Conservation (phyloP, 2,113 vertebrate species). For the Toxotes jaculatrix region DNA sequence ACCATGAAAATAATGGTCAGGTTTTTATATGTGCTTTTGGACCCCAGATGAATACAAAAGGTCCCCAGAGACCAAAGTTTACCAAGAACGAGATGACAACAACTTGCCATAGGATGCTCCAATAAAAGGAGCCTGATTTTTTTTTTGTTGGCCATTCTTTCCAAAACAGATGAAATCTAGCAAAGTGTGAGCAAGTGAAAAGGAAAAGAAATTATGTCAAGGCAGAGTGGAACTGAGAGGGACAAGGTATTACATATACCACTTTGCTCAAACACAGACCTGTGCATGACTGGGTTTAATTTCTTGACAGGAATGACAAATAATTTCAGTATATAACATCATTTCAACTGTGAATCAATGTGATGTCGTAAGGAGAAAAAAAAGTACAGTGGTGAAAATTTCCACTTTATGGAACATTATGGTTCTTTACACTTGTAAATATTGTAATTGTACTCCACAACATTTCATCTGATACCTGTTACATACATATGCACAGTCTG, state of each 20-base stretch:
- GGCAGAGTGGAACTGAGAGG: neutral
- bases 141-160: neutral
- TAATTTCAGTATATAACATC: no score
- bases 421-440: no score
- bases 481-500: no score
- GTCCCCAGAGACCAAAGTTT: constrained; percentile 1
- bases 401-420: no score
- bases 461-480: no score
- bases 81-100: neutral
- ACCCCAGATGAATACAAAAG: neutral
- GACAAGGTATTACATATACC: neutral
- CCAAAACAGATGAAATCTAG: neutral
- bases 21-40: neutral
- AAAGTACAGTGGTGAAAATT: no score
- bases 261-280: neutral
- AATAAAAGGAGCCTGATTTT: neutral
- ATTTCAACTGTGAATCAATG: no score
- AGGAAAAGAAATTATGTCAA: neutral
- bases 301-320: no score
- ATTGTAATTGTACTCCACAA: no score
- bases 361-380: no score
- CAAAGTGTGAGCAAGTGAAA: neutral
- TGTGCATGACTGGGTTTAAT: no score
- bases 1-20: constrained; percentile 42
- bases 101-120: neutral